phyloP scores from a whole-genome alignment of 2,113 vertebrate species.

The Todiramphus saurophagus region DNA sequence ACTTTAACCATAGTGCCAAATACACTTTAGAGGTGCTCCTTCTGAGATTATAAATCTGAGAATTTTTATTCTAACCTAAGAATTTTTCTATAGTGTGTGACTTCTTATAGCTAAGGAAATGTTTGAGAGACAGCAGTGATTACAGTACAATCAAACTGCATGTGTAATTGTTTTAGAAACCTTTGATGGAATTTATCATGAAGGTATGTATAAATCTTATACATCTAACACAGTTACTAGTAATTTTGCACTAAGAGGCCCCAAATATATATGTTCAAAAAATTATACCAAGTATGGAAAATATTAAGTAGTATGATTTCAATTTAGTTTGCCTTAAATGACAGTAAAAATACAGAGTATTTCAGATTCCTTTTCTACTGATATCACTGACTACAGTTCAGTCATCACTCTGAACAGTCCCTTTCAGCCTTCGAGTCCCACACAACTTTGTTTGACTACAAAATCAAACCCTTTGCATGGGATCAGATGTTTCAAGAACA shows the following conservation, averaged over 20 bases:
- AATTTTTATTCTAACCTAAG: not conserved
- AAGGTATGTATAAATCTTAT: not conserved
- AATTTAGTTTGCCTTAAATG: not conserved
- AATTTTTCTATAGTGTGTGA: not conserved
- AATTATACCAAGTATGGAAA: not conserved
- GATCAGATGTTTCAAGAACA: not conserved
- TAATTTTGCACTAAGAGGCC: not conserved
- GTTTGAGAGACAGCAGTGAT: not conserved
- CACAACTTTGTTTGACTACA: not conserved
- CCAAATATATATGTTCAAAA: not conserved
- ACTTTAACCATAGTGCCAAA: not conserved
- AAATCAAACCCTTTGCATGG: not conserved
- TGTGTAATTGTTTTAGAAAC: not conserved
- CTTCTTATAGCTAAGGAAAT: not conserved
- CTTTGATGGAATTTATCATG: not conserved
- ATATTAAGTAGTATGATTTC: not conserved
- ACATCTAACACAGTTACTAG: not conserved
- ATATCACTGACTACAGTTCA: not conserved
- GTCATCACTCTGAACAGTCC: not conserved
- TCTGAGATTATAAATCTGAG: not conserved
- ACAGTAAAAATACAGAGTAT: not conserved
- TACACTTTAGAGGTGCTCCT: not conserved
- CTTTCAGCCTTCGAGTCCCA: not conserved
- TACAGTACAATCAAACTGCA: not conserved
- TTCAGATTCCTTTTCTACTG: not conserved